Percentiles rank a stretch among this genome's conserved stretches.
phyloP scores from a whole-genome alignment of 2,888 invertebrate species.

The Eilema caniola region DNA sequence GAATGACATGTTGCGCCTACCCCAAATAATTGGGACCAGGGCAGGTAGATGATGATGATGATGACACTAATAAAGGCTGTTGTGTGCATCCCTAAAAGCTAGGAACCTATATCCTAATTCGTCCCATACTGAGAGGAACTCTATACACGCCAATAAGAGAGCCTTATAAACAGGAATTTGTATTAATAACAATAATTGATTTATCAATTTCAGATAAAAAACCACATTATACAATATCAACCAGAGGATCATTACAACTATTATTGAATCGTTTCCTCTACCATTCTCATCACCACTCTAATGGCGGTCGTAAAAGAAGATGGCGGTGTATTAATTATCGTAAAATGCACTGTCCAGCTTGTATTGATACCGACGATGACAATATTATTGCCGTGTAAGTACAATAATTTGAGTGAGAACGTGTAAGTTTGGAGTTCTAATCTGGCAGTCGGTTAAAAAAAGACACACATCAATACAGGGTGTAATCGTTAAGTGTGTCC shows the following conservation, averaged over 20 bases:
- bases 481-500: no score
- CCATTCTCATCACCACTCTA: slow-evolving; percentile 63
- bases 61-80: no score
- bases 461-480: no score
- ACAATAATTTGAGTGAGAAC: neutral
- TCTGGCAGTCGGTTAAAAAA: no score
- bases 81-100: no score
- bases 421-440: no score
- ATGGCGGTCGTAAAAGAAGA: slow-evolving; percentile 56
- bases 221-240: slow-evolving; percentile 66
- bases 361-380: slow-evolving; percentile 64
- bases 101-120: neutral
- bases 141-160: no score
- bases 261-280: slow-evolving; percentile 72
- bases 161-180: no score
- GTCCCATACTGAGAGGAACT: neutral
- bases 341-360: slow-evolving; percentile 62
- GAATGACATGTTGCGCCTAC: no score
- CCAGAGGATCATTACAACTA: slow-evolving; percentile 68
- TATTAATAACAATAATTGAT: slow-evolving; percentile 16
- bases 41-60: no score
- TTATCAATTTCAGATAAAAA: slow-evolving; percentile 48
- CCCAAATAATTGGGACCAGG: no score
- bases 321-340: slow-evolving; percentile 78
- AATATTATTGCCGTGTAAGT: slow-evolving; percentile 63